Base-by-base conservation (phyloP, 2,888 invertebrate genomes). In the Microplitis deprimator region DNA sequence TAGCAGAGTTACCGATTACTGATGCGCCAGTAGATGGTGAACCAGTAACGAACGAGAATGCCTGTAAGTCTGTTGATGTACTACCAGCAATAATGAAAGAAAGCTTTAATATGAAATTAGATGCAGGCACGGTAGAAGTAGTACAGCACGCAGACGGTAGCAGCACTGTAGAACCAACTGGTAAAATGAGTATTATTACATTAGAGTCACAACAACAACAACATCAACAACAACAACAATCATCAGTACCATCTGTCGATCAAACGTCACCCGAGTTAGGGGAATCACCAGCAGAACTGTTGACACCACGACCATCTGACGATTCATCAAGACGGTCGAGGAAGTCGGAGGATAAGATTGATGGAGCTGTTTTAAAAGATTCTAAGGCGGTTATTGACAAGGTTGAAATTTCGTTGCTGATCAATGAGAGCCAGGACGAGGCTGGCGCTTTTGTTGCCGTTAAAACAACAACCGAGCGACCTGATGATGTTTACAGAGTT, bases 71-170 rank as follows among this genome's bases (percentile, higher is more conserved):
- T 79, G 83, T 85, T 79, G 87, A 86, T 84, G 84, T 84, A 87
- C 85, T 84, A 87, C 85, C 84, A 82, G 80, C 86, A 85, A 82
- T 78, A 80, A 82, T 74, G 79, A 83, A 84, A 81, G 84, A 83
- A 86, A 50, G 50, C 50, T 86, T 78, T 75, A 83, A 77, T 84
- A 84, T 84, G 82, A 82, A 86, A 79, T 79, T 89, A 89, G 88
- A 86, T 81, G 81, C 82, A 82, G 85, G 87, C 89, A 89, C 89
- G 84, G 87, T 90, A 89, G 90, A 87, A 82, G 82, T 89, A 89
- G 88, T 84, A 83, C 80, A 85, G 87, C 88, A 88, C 89, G 79
- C 84, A 82, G 88, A 83, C 78, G 83, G 82, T 85, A 86, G 81
- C 82, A 78, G 86, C 87, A 88, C 88, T 82, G 84, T 89, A 89